Evolutionary conservation across 53 echinoderm and acorn worm genomes (phyloP).

Genomic region (Actinopyga echinites): DNA sequence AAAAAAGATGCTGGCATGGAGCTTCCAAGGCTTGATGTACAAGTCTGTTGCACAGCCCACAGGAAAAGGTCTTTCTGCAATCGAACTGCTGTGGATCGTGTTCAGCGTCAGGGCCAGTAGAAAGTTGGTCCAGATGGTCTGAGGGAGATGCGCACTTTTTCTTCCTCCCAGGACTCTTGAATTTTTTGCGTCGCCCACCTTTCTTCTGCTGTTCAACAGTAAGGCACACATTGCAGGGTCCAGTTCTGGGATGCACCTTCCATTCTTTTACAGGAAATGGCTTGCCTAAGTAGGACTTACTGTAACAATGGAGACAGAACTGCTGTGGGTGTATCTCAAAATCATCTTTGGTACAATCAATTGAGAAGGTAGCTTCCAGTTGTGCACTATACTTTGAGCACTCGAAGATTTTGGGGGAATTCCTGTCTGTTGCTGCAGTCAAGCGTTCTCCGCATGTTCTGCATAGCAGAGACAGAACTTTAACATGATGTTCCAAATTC

Average conservation of each 20-base stretch:
- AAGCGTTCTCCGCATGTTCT: too few relatives aligned
- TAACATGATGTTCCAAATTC: too few relatives aligned
- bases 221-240: background rate
- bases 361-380: background rate
- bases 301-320: constrained; percentile 9
- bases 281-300: background rate
- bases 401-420: too few relatives aligned
- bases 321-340: constrained; percentile 4
- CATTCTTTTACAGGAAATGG: background rate
- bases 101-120: background rate
- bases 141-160: background rate
- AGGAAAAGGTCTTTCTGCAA: background rate
- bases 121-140: background rate
- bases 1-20: background rate
- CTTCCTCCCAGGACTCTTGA: background rate
- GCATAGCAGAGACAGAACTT: too few relatives aligned
- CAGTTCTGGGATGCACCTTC: constrained; percentile 3
- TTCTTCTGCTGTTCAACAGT: background rate
- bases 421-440: too few relatives aligned
- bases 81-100: background rate
- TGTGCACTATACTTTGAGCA: too few relatives aligned
- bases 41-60: background rate
- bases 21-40: background rate
- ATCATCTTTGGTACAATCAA: background rate
- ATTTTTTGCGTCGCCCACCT: background rate